phyloP scores from a whole-genome alignment of 2,113 vertebrate species.

The Dissostichus mawsoni region DNA sequence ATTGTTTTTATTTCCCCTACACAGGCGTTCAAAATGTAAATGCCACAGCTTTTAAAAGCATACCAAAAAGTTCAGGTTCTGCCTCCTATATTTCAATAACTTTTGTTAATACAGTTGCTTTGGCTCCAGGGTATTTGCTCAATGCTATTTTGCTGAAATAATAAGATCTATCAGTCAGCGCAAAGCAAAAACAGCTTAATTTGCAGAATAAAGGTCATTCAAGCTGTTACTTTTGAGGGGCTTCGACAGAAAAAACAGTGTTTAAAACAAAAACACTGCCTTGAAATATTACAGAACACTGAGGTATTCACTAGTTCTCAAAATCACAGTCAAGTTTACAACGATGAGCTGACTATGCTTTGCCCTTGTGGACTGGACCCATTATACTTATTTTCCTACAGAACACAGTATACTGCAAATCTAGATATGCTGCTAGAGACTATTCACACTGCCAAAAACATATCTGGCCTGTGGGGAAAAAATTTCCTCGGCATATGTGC shows the following conservation, averaged over 20 bases:
- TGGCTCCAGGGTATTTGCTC: slow-evolving; percentile 82
- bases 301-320: slow-evolving; percentile 28
- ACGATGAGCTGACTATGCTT: slow-evolving; percentile 30
- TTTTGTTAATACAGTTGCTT: slow-evolving; percentile 81
- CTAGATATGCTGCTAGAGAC: slow-evolving; percentile 17
- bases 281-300: slow-evolving; percentile 32
- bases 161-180: slow-evolving; percentile 84
- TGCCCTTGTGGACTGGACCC: slow-evolving; percentile 40
- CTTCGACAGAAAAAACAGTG: slow-evolving; percentile 55
- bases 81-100: slow-evolving; percentile 83
- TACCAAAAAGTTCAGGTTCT: slow-evolving; percentile 68
- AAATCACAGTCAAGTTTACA: slow-evolving; percentile 38
- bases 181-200: slow-evolving; percentile 80
- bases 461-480: slow-evolving; percentile 17
- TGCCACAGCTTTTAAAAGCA: slow-evolving; percentile 75
- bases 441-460: slow-evolving; percentile 1
- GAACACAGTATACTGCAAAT: slow-evolving; percentile 6
- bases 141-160: slow-evolving; percentile 84
- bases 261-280: slow-evolving; percentile 47
- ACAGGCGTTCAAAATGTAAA: slow-evolving; percentile 69
- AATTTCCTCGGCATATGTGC: slow-evolving; percentile 19
- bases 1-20: slow-evolving; percentile 37
- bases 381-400: slow-evolving; percentile 25
- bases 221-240: slow-evolving; percentile 71
- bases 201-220: slow-evolving; percentile 87